phyloP scores from a whole-genome alignment of 2,113 vertebrate species.

The Catharus bicknelli region DNA sequence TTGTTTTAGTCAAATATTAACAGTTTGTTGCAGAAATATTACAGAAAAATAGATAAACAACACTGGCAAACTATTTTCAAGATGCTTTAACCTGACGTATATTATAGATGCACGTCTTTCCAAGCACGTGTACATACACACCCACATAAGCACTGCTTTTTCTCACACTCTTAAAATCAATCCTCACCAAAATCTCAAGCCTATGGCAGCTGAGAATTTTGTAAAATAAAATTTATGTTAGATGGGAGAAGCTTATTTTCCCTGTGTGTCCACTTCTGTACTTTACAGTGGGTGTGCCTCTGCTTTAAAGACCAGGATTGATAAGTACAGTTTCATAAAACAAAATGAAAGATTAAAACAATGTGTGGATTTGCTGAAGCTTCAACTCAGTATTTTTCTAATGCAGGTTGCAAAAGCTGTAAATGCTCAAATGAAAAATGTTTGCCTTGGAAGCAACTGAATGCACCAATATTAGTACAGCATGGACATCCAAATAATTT shows the following conservation, averaged over 20 bases:
- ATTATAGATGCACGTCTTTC: background rate
- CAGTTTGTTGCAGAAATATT: background rate
- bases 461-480: background rate
- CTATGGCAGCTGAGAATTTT: background rate
- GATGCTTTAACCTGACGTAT: background rate
- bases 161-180: background rate
- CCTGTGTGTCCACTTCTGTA: background rate
- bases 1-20: background rate
- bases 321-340: background rate
- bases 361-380: background rate
- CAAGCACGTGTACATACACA: background rate
- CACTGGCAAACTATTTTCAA: background rate
- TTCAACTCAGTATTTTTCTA: background rate
- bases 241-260: background rate
- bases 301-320: background rate
- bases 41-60: background rate
- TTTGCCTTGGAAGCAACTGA: background rate
- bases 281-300: background rate
- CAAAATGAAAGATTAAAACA: background rate
- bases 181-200: background rate
- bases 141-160: background rate
- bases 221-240: background rate
- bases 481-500: background rate
- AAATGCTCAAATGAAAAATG: background rate
- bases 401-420: background rate